These are phyloP conservation scores for Ooceraea biroi DNA, from an alignment of 1,140 invertebrate species.

Conservation along the genomic window DNA sequence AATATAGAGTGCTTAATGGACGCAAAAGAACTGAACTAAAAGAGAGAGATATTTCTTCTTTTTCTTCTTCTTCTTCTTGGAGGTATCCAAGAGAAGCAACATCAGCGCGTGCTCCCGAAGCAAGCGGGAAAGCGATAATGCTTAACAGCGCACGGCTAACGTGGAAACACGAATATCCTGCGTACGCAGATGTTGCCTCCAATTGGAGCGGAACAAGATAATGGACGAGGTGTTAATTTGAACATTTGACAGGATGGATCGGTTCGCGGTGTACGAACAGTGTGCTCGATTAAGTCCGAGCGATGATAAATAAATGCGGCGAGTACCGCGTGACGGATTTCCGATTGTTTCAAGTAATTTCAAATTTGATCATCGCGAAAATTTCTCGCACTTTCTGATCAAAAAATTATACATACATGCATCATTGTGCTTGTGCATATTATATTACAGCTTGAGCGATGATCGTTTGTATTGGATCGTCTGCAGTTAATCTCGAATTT, in stretches of 20 bases:
- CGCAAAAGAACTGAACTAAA: constrained; percentile 39
- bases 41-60: no score
- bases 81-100: not conserved
- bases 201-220: constrained; percentile 56
- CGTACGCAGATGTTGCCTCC: constrained; percentile 14
- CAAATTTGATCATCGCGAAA: constrained; percentile 31
- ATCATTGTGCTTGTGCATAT: not conserved
- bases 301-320: constrained; percentile 37
- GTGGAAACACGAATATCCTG: constrained; percentile 23
- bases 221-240: constrained; percentile 51
- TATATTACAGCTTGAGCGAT: not conserved
- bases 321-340: constrained; percentile 24
- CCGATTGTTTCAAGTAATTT: constrained; percentile 26
- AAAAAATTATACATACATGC: not conserved
- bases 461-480: constrained; percentile 4
- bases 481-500: not conserved
- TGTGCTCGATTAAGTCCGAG: constrained; percentile 42
- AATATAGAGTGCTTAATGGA: constrained; percentile 33
- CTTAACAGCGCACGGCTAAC: not conserved
- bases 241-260: constrained; percentile 27
- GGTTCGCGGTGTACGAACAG: constrained; percentile 1
- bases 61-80: no score
- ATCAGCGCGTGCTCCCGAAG: not conserved
- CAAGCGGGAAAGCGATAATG: not conserved
- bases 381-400: not conserved